A percentile compares a stretch with the other conserved stretches of the same genome.
Evolutionary conservation across 2,113 vertebrate genomes (phyloP).

Genomic region (Polypterus bichir): DNA sequence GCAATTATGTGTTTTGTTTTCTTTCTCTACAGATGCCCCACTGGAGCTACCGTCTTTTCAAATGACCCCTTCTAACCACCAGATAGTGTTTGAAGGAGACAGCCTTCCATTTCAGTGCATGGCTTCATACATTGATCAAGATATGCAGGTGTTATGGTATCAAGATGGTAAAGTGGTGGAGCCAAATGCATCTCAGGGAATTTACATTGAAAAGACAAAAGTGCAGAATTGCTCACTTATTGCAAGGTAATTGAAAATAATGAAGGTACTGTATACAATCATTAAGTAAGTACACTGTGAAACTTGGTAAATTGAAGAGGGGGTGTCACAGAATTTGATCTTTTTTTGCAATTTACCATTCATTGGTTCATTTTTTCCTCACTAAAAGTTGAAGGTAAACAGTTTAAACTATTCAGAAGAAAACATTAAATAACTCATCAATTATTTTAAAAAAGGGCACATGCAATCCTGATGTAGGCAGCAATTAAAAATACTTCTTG

Average conservation of each 20-base stretch:
- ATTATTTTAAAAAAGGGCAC: no score
- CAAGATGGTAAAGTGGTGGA: conserved; percentile 86
- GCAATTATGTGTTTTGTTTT: background rate
- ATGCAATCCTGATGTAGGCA: no score
- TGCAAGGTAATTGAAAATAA: conserved; percentile 58
- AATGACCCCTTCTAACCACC: conserved; percentile 84
- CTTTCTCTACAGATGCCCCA: conserved; percentile 59
- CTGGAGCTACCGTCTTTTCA: conserved; percentile 91
- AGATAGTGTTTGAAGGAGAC: conserved; percentile 93
- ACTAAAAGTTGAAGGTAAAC: no score
- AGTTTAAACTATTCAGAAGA: no score
- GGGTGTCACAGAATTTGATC: no score
- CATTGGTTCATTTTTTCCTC: no score
- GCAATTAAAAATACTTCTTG: no score
- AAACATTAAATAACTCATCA: no score
- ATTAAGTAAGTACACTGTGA: no score
- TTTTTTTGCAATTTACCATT: no score
- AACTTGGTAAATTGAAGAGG: no score
- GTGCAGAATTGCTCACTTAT: conserved; percentile 95
- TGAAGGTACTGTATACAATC: no score
- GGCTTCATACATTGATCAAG: conserved; percentile 84
- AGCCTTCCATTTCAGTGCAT: conserved; percentile 92
- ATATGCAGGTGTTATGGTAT: conserved; percentile 96
- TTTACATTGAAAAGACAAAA: conserved; percentile 87
- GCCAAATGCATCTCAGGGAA: conserved; percentile 78